Conservation (phyloP, 2,113 vertebrate genomes). For the Mus spicilegus region DNA sequence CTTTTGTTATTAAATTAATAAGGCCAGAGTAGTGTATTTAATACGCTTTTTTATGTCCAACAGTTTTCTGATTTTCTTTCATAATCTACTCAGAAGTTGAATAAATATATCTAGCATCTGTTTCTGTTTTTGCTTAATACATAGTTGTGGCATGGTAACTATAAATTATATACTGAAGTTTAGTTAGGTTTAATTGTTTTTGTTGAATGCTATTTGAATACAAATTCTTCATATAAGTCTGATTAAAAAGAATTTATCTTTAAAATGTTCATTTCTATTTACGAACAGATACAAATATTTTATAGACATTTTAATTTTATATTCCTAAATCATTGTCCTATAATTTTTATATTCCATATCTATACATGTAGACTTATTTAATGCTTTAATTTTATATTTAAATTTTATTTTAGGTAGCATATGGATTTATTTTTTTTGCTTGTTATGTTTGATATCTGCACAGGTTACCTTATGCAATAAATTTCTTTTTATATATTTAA, state of each 20-base stretch:
- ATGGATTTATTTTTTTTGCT: background rate
- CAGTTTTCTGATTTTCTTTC: background rate
- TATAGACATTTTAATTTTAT: background rate
- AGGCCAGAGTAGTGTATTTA: background rate
- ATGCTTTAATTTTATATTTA: background rate
- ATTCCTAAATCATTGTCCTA: background rate
- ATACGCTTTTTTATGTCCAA: background rate
- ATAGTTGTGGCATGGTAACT: background rate
- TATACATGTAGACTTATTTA: background rate
- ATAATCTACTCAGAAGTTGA: background rate
- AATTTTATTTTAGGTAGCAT: background rate
- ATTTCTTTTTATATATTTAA: background rate
- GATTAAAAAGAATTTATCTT: background rate
- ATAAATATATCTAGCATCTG: background rate
- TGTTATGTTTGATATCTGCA: background rate
- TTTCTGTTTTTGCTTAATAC: background rate
- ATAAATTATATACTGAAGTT: background rate
- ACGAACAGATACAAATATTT: background rate
- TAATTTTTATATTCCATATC: background rate
- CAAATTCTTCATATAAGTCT: background rate
- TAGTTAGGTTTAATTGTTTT: background rate
- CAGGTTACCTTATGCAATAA: background rate
- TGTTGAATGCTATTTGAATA: background rate
- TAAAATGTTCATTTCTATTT: background rate
- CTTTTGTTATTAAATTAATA: background rate